A percentile compares a stretch with the other conserved stretches of the same genome.
Conservation (phyloP, 2,888 invertebrate species). For the Tachina fera region DNA sequence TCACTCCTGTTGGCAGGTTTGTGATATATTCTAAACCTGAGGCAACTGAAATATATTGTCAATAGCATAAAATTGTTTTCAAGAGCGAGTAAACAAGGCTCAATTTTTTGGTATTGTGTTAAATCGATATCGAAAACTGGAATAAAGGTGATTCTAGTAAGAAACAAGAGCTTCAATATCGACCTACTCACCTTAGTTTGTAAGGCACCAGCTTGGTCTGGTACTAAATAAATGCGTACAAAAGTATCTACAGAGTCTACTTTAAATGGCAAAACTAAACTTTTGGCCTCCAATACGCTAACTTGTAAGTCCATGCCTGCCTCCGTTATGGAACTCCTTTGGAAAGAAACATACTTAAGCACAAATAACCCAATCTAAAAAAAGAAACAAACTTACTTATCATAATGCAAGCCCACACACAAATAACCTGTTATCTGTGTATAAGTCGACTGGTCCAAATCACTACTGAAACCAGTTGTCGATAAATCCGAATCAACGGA, state of each 20-base stretch:
- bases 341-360: neutral
- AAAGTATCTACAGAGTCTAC: slow-evolving; percentile 88
- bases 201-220: slow-evolving; percentile 87
- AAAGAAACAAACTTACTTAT: slow-evolving; percentile 85
- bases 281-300: slow-evolving; percentile 90
- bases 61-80: too few species aligned
- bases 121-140: too few species aligned
- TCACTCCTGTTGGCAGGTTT: too few species aligned
- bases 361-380: neutral
- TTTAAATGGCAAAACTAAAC: slow-evolving; percentile 86
- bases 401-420: slow-evolving; percentile 90
- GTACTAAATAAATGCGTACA: slow-evolving; percentile 89
- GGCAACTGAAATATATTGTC: too few species aligned
- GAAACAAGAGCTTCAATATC: too few species aligned
- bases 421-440: slow-evolving; percentile 89
- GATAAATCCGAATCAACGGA: slow-evolving; percentile 88
- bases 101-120: too few species aligned
- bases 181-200: slow-evolving; percentile 85
- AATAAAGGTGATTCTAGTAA: too few species aligned
- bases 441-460: slow-evolving; percentile 86
- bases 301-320: slow-evolving; percentile 84
- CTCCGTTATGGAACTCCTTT: slow-evolving; percentile 78
- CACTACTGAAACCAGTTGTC: slow-evolving; percentile 88
- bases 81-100: too few species aligned
- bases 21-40: too few species aligned